Conservation (phyloP, 2,888 invertebrate species). For the Oscheius sp. region DNA sequence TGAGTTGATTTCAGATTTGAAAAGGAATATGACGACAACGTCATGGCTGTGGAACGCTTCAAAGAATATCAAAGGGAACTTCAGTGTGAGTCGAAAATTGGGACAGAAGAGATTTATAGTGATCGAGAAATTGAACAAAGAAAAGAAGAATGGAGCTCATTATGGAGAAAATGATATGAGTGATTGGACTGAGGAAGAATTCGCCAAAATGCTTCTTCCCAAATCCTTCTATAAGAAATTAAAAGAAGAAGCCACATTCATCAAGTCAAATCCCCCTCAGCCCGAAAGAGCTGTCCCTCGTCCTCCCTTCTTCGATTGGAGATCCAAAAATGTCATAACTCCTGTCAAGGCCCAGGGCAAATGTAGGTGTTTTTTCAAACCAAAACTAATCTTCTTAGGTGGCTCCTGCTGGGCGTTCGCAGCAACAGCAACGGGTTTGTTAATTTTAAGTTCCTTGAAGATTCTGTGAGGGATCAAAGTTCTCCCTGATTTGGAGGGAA, state of each 20-base stretch:
- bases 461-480: background rate
- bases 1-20: constrained; percentile 19
- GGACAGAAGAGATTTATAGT: background rate
- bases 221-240: constrained; percentile 53
- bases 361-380: too few relatives aligned
- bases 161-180: constrained; percentile 63
- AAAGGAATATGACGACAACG: constrained; percentile 25
- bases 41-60: constrained; percentile 25
- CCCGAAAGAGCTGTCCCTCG: constrained; percentile 34
- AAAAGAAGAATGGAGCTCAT: constrained; percentile 14
- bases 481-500: background rate
- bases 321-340: constrained; percentile 65
- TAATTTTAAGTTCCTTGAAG: background rate
- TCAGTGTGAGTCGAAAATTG: constrained; percentile 1
- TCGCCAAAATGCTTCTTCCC: constrained; percentile 62
- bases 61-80: constrained; percentile 27
- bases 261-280: constrained; percentile 42
- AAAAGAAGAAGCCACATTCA: constrained; percentile 59
- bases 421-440: constrained; percentile 68
- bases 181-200: constrained; percentile 67
- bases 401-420: constrained; percentile 70
- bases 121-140: constrained; percentile 40
- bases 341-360: constrained; percentile 68
- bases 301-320: constrained; percentile 67
- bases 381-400: too few relatives aligned